Percentiles rank a stretch among this genome's conserved stretches.
Conservation (phyloP, 2,113 vertebrate species). For the Calcarius ornatus region DNA sequence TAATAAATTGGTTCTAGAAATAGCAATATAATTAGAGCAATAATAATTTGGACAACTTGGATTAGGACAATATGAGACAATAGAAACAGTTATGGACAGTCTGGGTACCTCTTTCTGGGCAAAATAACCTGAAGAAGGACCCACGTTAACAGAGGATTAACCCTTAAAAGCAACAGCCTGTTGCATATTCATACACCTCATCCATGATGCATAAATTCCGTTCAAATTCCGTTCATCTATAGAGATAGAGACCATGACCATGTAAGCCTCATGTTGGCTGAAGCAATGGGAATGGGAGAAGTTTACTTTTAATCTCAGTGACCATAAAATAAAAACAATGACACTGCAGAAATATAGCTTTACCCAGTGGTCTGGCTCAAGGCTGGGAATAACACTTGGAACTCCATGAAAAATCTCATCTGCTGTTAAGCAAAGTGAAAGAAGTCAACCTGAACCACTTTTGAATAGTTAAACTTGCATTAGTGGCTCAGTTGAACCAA, state of each 20-base stretch:
- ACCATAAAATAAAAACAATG: neutral
- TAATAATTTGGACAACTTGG: no score
- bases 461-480: neutral
- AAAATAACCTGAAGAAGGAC: no score
- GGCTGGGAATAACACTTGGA: neutral
- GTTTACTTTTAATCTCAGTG: neutral
- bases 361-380: neutral
- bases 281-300: neutral
- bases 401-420: neutral
- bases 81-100: no score
- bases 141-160: no score
- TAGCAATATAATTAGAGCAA: no score
- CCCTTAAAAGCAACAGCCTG: no score
- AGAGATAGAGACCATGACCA: neutral
- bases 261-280: neutral
- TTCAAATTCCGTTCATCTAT: neutral
- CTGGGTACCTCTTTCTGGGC: no score
- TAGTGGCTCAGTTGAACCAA: neutral
- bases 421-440: neutral
- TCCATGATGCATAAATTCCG: no score
- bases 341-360: neutral
- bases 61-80: no score
- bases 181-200: no score
- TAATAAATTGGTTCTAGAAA: no score
- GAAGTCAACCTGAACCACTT: neutral